Percentiles rank a stretch among this genome's conserved stretches.
These are phyloP conservation scores for Luscinia luscinia DNA, from an alignment of 2,797 vertebrate species.

Conservation along the genomic window DNA sequence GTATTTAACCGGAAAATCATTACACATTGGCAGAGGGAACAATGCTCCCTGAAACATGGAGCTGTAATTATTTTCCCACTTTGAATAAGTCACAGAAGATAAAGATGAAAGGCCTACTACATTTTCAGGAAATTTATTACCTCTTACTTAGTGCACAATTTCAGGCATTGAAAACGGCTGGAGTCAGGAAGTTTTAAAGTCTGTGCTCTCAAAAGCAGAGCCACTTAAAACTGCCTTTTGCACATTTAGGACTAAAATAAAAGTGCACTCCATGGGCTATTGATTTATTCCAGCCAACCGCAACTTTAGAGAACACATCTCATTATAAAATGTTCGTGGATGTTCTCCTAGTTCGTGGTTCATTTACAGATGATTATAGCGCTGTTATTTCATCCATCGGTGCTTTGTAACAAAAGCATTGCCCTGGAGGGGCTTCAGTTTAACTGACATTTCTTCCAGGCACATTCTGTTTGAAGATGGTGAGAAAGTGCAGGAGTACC, in stretches of 20 bases:
- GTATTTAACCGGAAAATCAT: background rate
- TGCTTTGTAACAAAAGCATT: constrained; percentile 8
- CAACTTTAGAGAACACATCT: constrained; percentile 3
- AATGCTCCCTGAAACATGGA: constrained; percentile 11
- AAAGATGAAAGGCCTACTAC: constrained; percentile 26
- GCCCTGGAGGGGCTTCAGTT: constrained; percentile 17
- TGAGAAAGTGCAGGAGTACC: background rate
- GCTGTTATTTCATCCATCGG: constrained; percentile 33
- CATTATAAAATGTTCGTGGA: background rate
- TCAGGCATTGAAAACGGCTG: constrained; percentile 21
- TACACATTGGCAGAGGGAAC: background rate
- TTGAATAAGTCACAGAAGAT: constrained; percentile 37
- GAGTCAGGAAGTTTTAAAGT: constrained; percentile 49
- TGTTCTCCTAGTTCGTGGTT: constrained; percentile 9
- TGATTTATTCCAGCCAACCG: constrained; percentile 30
- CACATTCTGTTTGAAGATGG: background rate
- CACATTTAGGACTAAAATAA: constrained; percentile 29
- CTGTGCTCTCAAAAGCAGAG: background rate
- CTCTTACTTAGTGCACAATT: background rate
- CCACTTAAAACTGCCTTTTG: constrained; percentile 20
- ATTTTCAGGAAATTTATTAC: constrained; percentile 44
- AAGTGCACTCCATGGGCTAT: constrained; percentile 7
- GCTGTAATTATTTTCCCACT: background rate
- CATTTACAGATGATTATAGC: constrained; percentile 51
- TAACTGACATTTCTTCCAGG: background rate